Base-by-base conservation (phyloP, 1,140 invertebrate genomes). In the Euura lappo region DNA sequence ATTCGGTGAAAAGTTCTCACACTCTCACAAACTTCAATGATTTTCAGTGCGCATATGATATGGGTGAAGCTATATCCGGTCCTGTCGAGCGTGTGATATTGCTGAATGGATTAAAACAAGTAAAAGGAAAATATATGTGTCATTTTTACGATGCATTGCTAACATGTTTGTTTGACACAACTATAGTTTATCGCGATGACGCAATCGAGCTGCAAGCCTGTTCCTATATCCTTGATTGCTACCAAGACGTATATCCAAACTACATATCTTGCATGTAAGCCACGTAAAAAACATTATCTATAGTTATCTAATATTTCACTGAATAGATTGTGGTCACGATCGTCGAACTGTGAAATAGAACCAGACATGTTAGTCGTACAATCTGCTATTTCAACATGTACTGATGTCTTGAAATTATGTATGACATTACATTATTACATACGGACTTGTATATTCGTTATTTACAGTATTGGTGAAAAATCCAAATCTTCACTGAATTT, bases 131-230 rank as follows among this genome's bases (percentile, higher is more conserved):
- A 2, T 69, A 72, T 65, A 46, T 78, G n/a, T 68, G 64, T 10
- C 43, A 74, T 65, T 73, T 80, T 8, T 68, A 74, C 42, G 71
- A 76, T 74, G 45, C 75, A 13, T 70, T 85, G 44, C 69, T 81
- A 0, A 60, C 74, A 51, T 83, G 83, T 73, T 67, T 85, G 6
- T 67, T 84, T 64, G 83, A 86, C 70, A 83, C 82, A 42, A 67
- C 76, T 71, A 75, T 79, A 42, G 44, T 78, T 44, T 68, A 78
- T 6, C 81, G 69, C 45, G 81, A 85, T 71, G 75, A 83, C 72
- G 82, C 76, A 74, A 80, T 85, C n/a, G 78, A 79, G 7, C 67
- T 79, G 74, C 74, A 83, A 74, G 51, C 75, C 45, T 70, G 69
- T 68, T 76, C 68, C 7, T 45, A 72, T 28, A 45, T 68, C 6